Base-by-base conservation (phyloP, 1,140 invertebrate genomes). In the Daktulosphaira vitifoliae region DNA sequence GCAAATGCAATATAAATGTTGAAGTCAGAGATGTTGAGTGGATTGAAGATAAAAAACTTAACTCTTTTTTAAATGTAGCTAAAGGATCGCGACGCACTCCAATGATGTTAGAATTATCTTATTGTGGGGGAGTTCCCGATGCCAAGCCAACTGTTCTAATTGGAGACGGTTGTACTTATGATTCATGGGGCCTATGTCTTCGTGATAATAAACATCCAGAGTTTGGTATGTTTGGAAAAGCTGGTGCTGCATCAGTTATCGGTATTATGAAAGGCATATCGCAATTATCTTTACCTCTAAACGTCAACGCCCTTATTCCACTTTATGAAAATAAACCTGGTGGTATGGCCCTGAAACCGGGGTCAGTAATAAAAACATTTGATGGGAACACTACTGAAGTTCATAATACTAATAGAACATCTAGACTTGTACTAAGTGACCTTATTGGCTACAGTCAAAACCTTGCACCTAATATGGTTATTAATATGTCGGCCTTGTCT, bases 81-180 rank as follows among this genome's bases (percentile, higher is more conserved):
- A 70, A 74, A 66, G 81, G 81, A 16, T 81, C 81, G 1, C 72
- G 65, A 22, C 76, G 81, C 70, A 76, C 77, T 18, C 79, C 79
- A 3, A 70, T 75, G 9, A 79, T 83, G 66, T 67, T 83, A 5
- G 81, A 83, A 68, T 70, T 81, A 15, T 65, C 42, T n/a, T 76
- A 76, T 65, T 50, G 69, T 23, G 68, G 68, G 46, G 73, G 73
- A 26, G 59, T 20, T 22, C 53, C 67, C 16, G 65, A 68, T 16
- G 69, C 72, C 6, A 72, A 73, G 49, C 76, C 74, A 13, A 51
- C 76, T 7, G 73, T 72, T 37, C 26, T 62, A 67, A 1, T 51
- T 71, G 75, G 87, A 1, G 88, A 94, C 76, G 92, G 92, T 20
- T 84, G 93, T 3, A 93, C 90, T 2, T 94, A 94, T 75, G 90